Evolutionary conservation across 1,140 invertebrate genomes (phyloP).

Genomic region (Ridgeia piscesae): DNA sequence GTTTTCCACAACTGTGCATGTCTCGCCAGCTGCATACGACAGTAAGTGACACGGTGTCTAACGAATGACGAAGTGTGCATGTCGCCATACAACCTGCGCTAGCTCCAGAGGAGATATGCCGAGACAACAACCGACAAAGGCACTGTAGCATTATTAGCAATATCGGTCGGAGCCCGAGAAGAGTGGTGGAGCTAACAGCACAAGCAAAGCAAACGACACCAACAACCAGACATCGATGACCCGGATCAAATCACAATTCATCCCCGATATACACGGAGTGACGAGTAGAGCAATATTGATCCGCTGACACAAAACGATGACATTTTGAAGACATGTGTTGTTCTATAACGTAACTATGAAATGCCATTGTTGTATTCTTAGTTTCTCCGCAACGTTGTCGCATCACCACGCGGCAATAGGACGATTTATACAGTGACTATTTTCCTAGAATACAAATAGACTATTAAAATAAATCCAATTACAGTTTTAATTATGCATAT

Average conservation of each 20-base stretch:
- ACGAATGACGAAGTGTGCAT: background rate
- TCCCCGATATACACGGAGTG: too few species aligned
- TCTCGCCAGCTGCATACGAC: background rate
- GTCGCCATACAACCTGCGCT: background rate
- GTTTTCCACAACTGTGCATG: background rate
- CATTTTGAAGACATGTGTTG: background rate
- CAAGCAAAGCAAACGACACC: too few species aligned
- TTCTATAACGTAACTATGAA: background rate
- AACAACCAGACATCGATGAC: too few species aligned
- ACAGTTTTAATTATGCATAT: background rate
- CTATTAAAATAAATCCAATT: too few species aligned
- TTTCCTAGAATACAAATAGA: background rate
- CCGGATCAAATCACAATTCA: too few species aligned
- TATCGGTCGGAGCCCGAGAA: too few species aligned
- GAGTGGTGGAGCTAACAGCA: too few species aligned
- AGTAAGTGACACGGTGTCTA: background rate
- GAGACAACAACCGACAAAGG: background rate
- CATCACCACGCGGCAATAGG: background rate
- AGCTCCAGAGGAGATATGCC: background rate
- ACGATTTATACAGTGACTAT: background rate
- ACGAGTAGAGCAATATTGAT: too few species aligned
- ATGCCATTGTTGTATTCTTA: background rate
- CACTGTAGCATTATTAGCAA: background rate
- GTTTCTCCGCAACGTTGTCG: background rate
- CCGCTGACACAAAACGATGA: background rate